phyloP scores from a whole-genome alignment of 2,797 vertebrate species.

The Peromyscus attwateri region DNA sequence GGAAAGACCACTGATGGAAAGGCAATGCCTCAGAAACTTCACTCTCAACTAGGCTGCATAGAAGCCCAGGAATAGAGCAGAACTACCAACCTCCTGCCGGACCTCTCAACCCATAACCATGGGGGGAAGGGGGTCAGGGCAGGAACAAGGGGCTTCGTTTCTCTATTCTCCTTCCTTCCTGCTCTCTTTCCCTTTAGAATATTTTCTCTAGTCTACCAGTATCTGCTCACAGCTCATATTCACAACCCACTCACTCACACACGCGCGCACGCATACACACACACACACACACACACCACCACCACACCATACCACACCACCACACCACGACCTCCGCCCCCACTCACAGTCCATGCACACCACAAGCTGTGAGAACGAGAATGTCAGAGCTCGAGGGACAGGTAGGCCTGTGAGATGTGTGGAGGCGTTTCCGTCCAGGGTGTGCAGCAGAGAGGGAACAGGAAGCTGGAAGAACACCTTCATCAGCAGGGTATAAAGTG shows the following conservation, averaged over 20 bases:
- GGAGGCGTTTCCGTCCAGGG: rapidly evolving
- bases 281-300: too few relatives aligned
- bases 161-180: background rate
- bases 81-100: background rate
- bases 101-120: background rate
- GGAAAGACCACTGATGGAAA: rapidly evolving
- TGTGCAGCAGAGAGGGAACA: too few relatives aligned
- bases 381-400: background rate
- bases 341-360: background rate
- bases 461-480: background rate
- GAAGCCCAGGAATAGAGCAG: background rate
- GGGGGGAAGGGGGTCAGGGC: rapidly evolving
- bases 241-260: too few relatives aligned
- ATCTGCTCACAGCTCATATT: background rate
- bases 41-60: background rate
- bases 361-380: background rate
- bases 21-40: background rate
- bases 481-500: background rate
- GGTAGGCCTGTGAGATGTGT: background rate
- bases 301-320: background rate
- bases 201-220: background rate
- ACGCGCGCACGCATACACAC: background rate
- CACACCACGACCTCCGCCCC: too few relatives aligned
- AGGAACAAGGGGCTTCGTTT: background rate
- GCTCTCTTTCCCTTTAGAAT: background rate